phyloP scores from a whole-genome alignment of 1,140 invertebrate genomes.

The Pararge aegeria region DNA sequence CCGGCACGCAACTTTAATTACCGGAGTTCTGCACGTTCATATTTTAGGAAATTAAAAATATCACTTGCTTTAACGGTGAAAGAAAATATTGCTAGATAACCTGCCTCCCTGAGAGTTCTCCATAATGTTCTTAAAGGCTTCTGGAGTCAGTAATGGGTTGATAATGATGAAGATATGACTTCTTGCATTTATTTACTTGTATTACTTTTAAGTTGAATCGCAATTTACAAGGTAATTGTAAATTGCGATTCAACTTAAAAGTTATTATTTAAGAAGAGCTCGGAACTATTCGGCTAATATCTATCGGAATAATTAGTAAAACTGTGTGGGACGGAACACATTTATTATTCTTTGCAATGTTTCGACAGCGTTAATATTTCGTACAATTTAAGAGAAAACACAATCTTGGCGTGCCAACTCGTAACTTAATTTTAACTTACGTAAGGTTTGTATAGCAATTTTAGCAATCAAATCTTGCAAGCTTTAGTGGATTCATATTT shows the following conservation, averaged over 20 bases:
- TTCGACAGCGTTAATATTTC: constrained; percentile 6
- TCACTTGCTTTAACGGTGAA: too few species aligned
- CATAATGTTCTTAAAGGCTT: too few species aligned
- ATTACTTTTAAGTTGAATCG: too few species aligned
- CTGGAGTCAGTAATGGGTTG: too few species aligned
- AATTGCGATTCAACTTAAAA: neutral
- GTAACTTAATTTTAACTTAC: constrained; percentile 22
- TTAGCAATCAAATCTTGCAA: neutral
- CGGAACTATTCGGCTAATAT: neutral
- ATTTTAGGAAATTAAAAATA: too few species aligned
- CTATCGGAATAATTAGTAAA: neutral
- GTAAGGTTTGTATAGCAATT: constrained; percentile 14
- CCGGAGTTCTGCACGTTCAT: too few species aligned
- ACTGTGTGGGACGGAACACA: neutral
- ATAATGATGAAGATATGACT: too few species aligned
- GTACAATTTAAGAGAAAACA: constrained; percentile 22
- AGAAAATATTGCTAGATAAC: too few species aligned
- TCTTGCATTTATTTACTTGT: too few species aligned
- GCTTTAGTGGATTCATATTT: neutral
- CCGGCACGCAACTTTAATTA: too few species aligned
- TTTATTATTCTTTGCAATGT: constrained; percentile 1
- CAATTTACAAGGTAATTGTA: neutral
- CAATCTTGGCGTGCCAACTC: constrained; percentile 19
- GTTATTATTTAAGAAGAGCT: neutral
- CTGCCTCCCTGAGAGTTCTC: too few species aligned